These are phyloP conservation scores for Tribolium castaneum DNA, from an alignment of 1,140 invertebrate species.

Conservation along the genomic window DNA sequence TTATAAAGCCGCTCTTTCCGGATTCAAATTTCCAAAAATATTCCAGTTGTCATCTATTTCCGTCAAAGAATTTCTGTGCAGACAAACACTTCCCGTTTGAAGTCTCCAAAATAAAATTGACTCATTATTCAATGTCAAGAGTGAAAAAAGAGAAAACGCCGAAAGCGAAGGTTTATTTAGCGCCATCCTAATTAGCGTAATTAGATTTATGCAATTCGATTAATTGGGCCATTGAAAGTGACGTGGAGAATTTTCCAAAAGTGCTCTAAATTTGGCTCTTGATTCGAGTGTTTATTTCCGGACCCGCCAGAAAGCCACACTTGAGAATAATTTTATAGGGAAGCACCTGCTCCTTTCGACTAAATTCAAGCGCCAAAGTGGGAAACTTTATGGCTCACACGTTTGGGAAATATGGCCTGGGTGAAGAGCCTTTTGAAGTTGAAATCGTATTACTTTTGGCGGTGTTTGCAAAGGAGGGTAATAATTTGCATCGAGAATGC, in stretches of 20 bases:
- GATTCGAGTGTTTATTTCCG: background rate
- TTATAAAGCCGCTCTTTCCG: background rate
- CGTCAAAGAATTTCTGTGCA: background rate
- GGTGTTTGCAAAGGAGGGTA: too few relatives aligned
- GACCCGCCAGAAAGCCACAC: background rate
- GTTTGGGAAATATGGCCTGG: too few relatives aligned
- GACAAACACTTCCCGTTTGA: slow-evolving; percentile 25
- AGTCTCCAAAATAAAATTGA: slow-evolving; percentile 22
- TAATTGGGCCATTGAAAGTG: background rate
- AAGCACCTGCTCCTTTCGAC: background rate
- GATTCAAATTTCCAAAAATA: slow-evolving; percentile 30
- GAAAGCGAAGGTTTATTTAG: slow-evolving; percentile 6
- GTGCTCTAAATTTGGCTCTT: background rate
- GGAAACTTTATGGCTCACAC: too few relatives aligned
- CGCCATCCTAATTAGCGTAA: background rate
- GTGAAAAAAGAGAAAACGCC: background rate
- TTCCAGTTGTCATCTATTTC: slow-evolving; percentile 11
- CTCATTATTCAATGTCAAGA: slow-evolving; percentile 1
- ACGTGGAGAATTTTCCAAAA: background rate
- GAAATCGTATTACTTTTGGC: too few relatives aligned
- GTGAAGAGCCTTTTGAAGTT: too few relatives aligned
- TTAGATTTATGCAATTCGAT: background rate
- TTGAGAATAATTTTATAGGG: background rate
- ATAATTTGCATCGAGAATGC: too few relatives aligned
- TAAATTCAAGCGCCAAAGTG: too few relatives aligned